phyloP scores from a whole-genome alignment of 2,888 invertebrate genomes.

The Macaria notata region DNA sequence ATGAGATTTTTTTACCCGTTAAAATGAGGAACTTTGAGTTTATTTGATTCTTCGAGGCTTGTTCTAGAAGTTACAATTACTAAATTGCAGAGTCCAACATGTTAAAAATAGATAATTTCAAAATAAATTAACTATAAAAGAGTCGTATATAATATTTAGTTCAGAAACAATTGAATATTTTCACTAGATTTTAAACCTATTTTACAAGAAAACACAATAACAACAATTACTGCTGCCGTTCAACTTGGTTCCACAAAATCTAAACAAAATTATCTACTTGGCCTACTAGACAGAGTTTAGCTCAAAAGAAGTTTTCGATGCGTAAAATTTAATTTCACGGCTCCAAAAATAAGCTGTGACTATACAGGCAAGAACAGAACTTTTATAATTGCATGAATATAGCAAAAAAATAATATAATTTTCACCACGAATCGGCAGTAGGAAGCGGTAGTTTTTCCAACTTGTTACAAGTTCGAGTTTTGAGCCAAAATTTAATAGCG shows the following conservation, averaged over 20 bases:
- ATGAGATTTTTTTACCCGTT: too few relatives aligned
- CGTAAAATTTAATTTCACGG: slow-evolving; percentile 9
- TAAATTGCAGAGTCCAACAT: too few relatives aligned
- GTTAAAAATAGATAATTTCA: too few relatives aligned
- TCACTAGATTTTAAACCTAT: neutral
- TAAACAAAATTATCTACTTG: slow-evolving; percentile 7
- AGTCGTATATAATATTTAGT: too few relatives aligned
- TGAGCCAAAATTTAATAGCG: slow-evolving; percentile 11
- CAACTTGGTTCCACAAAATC: neutral
- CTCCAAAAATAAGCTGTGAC: slow-evolving; percentile 1
- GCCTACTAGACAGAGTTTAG: slow-evolving; percentile 1
- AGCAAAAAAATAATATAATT: slow-evolving; percentile 2
- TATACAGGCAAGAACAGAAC: slow-evolving; percentile 4
- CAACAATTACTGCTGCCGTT: neutral
- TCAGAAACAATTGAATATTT: too few relatives aligned
- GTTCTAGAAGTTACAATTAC: too few relatives aligned
- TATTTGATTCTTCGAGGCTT: too few relatives aligned
- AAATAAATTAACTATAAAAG: too few relatives aligned
- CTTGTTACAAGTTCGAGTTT: slow-evolving; percentile 10
- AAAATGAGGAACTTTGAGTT: too few relatives aligned
- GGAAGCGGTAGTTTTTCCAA: slow-evolving; percentile 8
- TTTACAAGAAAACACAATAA: slow-evolving; percentile 3
- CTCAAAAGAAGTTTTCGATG: slow-evolving; percentile 6
- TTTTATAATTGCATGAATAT: slow-evolving; percentile 6
- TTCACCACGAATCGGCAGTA: slow-evolving; percentile 1